phyloP scores from a whole-genome alignment of 2,797 vertebrate genomes.

The Acrocephalus scirpaceus region DNA sequence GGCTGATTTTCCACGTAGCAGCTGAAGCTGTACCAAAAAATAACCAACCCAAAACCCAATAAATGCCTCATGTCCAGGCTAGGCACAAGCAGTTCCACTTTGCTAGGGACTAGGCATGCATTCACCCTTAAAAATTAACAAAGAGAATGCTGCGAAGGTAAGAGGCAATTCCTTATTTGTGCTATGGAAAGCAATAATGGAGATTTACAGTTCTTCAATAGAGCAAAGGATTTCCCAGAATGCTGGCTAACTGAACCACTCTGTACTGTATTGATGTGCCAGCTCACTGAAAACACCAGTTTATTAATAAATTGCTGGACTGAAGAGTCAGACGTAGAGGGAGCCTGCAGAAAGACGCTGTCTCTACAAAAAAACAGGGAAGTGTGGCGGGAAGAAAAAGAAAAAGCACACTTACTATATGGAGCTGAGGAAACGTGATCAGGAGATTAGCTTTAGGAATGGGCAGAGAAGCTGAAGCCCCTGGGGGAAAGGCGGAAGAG shows the following conservation, averaged over 20 bases:
- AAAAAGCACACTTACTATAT: not conserved
- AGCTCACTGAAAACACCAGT: constrained; percentile 70
- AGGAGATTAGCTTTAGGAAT: constrained; percentile 55
- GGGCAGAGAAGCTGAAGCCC: constrained; percentile 53
- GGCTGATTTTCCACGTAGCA: constrained; percentile 19
- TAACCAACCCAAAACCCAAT: not conserved
- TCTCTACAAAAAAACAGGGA: not conserved
- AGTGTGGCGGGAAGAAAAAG: not conserved
- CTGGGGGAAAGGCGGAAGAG: constrained; percentile 54
- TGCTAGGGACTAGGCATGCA: not conserved
- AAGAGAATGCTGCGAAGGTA: constrained; percentile 4
- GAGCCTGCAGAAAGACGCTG: not conserved
- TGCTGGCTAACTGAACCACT: constrained; percentile 78
- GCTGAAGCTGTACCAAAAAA: not conserved
- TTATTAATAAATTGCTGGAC: constrained; percentile 77
- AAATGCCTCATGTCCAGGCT: not conserved
- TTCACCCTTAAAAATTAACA: constrained; percentile 67
- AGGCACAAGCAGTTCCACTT: not conserved
- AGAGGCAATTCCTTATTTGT: constrained; percentile 72
- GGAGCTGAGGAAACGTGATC: constrained; percentile 47
- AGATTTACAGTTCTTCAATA: constrained; percentile 82
- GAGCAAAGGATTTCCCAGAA: constrained; percentile 80
- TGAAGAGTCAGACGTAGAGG: not conserved
- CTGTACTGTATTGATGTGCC: constrained; percentile 71
- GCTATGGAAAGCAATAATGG: constrained; percentile 80